Percentiles rank a stretch among this genome's conserved stretches.
Conservation (phyloP, 2,888 invertebrate species). For the Amiota communis region DNA sequence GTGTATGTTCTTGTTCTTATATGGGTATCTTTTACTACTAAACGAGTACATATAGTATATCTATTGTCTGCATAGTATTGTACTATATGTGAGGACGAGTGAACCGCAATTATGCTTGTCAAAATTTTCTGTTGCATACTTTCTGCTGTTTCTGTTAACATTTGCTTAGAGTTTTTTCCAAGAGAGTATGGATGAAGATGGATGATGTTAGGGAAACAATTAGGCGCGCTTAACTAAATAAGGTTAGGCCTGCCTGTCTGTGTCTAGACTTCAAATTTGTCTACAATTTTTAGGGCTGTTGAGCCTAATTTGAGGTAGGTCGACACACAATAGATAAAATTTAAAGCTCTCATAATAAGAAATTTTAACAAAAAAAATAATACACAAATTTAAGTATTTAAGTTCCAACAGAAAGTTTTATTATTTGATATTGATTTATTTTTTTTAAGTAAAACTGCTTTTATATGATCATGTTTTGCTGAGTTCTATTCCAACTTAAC, state of each 20-base stretch:
- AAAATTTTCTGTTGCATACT: slow-evolving; percentile 2
- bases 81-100: slow-evolving; percentile 8
- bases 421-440: no score
- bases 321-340: neutral
- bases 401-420: no score
- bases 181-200: neutral
- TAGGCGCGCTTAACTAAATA: neutral
- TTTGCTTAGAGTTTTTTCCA: neutral
- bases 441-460: no score
- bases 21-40: neutral
- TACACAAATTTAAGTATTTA: no score
- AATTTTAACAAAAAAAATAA: no score
- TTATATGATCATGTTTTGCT: neutral
- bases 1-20: neutral
- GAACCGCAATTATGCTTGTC: neutral
- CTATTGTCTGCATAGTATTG: neutral
- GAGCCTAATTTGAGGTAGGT: slow-evolving; percentile 6
- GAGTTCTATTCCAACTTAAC: neutral
- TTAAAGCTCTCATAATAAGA: no score
- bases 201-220: neutral
- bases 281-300: neutral
- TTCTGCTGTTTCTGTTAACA: neutral
- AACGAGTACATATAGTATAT: no score
- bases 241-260: neutral
- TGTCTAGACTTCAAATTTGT: slow-evolving; percentile 13